Percentiles rank a stretch among this genome's conserved stretches.
These are phyloP conservation scores for Ceratitis capitata DNA, from an alignment of 1,140 invertebrate genomes.

Conservation along the genomic window DNA sequence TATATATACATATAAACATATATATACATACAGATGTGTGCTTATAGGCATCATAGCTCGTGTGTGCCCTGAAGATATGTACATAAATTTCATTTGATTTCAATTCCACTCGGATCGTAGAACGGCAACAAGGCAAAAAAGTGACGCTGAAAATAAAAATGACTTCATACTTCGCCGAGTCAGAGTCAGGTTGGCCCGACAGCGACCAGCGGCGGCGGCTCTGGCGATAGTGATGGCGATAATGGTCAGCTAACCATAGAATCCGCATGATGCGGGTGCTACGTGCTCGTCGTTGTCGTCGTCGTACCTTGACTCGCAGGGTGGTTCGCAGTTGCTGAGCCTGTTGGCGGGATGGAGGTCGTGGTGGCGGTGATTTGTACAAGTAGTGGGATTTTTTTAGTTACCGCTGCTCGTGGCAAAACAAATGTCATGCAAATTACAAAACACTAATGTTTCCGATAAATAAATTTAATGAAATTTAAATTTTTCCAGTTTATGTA, in stretches of 20 bases:
- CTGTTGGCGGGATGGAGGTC: neutral
- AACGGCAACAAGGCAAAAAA: no score
- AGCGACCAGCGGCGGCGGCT: neutral
- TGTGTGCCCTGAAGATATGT: conserved; percentile 22
- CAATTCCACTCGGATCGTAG: neutral
- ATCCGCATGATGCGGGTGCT: neutral
- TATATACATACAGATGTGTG: neutral
- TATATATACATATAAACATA: neutral
- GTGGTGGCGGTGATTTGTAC: neutral
- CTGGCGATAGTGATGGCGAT: neutral
- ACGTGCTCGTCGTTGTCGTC: no score
- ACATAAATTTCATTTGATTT: conserved; percentile 19
- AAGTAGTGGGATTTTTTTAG: neutral
- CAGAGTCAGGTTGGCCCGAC: neutral
- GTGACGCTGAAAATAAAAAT: conserved; percentile 22
- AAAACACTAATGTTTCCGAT: conserved; percentile 40
- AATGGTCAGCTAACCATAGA: neutral
- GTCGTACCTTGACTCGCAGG: no score
- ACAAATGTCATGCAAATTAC: conserved; percentile 42
- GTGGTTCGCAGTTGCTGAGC: neutral
- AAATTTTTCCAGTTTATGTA: neutral
- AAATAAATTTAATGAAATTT: conserved; percentile 37
- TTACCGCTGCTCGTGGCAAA: neutral
- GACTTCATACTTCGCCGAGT: conserved; percentile 17
- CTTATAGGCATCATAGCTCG: neutral